Evolutionary conservation across 2,113 vertebrate species (phyloP).

Genomic region (Nymphicus hollandicus): DNA sequence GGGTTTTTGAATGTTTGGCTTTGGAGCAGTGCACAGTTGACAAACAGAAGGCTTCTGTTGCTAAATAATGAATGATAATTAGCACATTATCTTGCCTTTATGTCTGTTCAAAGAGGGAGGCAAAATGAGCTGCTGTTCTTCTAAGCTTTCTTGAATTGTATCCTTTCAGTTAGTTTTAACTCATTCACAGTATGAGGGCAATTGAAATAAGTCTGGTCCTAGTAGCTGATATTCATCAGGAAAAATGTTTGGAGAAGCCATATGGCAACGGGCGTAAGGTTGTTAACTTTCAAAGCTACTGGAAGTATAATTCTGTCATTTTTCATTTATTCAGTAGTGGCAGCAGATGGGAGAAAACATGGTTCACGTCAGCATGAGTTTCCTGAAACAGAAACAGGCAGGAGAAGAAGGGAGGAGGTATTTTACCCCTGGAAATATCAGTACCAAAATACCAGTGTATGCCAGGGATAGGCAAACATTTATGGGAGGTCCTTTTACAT

Average conservation of each 20-base stretch:
- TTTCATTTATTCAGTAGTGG: conserved; percentile 69
- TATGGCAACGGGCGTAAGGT: conserved; percentile 65
- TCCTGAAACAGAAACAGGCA: conserved; percentile 65
- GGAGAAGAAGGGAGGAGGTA: conserved; percentile 42
- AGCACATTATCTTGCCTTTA: conserved; percentile 62
- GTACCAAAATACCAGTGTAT: conserved; percentile 5
- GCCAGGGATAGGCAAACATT: background rate
- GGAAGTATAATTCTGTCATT: conserved; percentile 71
- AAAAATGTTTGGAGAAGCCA: conserved; percentile 65
- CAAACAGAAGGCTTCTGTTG: conserved; percentile 67
- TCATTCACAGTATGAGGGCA: conserved; percentile 54
- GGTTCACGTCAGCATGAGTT: conserved; percentile 66
- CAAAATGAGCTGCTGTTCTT: conserved; percentile 55
- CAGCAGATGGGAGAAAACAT: conserved; percentile 71
- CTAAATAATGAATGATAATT: conserved; percentile 69
- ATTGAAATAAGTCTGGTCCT: conserved; percentile 49
- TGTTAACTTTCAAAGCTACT: conserved; percentile 69
- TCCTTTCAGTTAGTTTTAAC: conserved; percentile 35
- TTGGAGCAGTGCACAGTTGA: conserved; percentile 37
- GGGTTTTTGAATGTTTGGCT: conserved; percentile 33
- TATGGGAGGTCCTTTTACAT: background rate
- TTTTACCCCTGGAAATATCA: conserved; percentile 63
- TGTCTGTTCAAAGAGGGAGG: conserved; percentile 48
- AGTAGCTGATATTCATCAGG: conserved; percentile 58
- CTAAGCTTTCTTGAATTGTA: conserved; percentile 39